Evolutionary conservation across 2,113 vertebrate genomes (phyloP).

Genomic region (Apodemus speciosus): DNA sequence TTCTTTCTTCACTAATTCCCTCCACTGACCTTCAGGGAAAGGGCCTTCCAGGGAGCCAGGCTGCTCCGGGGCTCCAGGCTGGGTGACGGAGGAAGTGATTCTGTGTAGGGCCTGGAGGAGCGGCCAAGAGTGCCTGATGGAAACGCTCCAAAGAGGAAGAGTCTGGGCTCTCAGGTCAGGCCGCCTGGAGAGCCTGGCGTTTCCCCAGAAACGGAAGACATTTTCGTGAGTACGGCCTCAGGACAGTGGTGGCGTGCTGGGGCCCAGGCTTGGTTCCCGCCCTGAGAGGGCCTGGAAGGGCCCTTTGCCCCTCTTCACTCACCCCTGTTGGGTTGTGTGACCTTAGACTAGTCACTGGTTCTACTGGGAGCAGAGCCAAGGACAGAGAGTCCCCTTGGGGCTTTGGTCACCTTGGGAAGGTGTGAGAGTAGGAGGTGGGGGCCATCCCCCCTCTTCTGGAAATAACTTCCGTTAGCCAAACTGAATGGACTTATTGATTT

Average conservation of each 20-base stretch:
- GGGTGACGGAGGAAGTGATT: not conserved
- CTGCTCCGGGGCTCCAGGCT: not conserved
- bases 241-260: not conserved
- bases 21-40: not conserved
- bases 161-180: not conserved
- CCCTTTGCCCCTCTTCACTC: not conserved
- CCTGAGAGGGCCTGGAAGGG: fast-evolving
- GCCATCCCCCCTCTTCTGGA: not conserved
- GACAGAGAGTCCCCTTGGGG: not conserved
- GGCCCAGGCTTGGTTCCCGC: not conserved
- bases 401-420: not conserved
- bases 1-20: too few species aligned
- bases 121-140: not conserved
- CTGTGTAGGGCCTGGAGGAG: not conserved
- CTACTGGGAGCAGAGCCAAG: not conserved
- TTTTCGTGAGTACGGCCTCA: not conserved
- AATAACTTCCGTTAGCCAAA: not conserved
- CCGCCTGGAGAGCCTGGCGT: not conserved
- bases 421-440: too few species aligned
- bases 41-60: not conserved
- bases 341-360: not conserved
- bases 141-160: not conserved
- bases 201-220: not conserved
- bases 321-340: not conserved
- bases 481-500: not conserved